Evolutionary conservation across 2,797 vertebrate genomes (phyloP), one percentile per base, ranked within the genome.

Genomic region (Myotis pilosus): DNA sequence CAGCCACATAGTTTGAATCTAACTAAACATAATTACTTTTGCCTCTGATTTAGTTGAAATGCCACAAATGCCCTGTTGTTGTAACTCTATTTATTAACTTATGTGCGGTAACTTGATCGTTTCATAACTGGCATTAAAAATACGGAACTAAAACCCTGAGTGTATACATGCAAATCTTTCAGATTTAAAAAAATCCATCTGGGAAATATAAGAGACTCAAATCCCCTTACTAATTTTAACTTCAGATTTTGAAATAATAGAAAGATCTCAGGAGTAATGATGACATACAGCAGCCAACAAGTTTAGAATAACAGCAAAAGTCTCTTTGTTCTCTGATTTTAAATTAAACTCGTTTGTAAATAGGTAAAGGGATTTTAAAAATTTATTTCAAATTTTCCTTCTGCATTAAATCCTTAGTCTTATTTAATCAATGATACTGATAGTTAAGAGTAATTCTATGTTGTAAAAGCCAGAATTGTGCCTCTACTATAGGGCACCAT

Each of bases 221-320:
- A 97, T 97, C 88, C 89, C 96, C 51, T 96, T 89, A 89, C 92
- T 96, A 97, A 97, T 97, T 97, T 97, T 96, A 94, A 94, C 96
- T 97, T 96, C 66, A 51, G 91, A 91, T 96, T 95, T 94, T 96
- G 72, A 92, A 97, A 96, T 96, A 95, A 97, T 96, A 95, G 86
- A 49, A 96, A 79, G 80, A 89, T 92, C 97, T 96, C 97, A 85
- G 71, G 95, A 96, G 95, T 95, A 96, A 97, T 95, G 85, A 96
- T 79, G 80, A 91, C 86, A 82, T 89, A 80, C 76, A 96, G 82
- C 89, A 92, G 55, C 91, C 80, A 85, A 92, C 55, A 96, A 89
- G 28, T 91, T 87, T 94, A 66, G 72, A 96, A 51, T 76, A 94
- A 95, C 60, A 84, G 57, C 10, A 55, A 84, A 88, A 94, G 49